phyloP scores from a whole-genome alignment of 2,113 vertebrate species.

The Phaethornis superciliosus region DNA sequence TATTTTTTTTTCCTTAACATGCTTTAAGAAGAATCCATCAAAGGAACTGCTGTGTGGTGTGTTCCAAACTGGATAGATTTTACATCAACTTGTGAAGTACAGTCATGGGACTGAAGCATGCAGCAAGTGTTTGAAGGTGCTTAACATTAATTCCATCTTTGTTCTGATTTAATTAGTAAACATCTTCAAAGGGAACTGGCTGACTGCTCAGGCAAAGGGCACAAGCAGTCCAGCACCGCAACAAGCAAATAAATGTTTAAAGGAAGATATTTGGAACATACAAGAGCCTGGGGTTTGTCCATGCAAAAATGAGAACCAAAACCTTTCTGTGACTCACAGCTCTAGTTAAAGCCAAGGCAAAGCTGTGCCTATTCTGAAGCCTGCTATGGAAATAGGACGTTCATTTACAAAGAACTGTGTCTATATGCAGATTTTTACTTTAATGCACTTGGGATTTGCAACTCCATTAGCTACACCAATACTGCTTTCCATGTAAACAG shows the following conservation, averaged over 20 bases:
- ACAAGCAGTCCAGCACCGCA: constrained; percentile 15
- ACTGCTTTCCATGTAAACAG: background rate
- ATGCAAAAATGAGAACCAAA: constrained; percentile 33
- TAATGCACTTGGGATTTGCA: background rate
- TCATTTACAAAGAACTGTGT: background rate
- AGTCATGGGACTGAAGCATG: constrained; percentile 11
- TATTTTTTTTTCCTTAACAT: background rate
- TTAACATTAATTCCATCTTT: constrained; percentile 67
- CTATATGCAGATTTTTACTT: background rate
- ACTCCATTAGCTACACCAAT: background rate
- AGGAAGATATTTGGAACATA: constrained; percentile 34
- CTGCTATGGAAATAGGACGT: background rate
- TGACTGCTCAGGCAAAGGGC: constrained; percentile 51
- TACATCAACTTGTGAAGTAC: constrained; percentile 2
- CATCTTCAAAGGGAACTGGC: constrained; percentile 66
- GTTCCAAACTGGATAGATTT: background rate
- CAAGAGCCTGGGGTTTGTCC: background rate
- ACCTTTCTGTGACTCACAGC: constrained; percentile 22
- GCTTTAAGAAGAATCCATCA: background rate
- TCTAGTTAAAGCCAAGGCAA: background rate
- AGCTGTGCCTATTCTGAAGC: background rate
- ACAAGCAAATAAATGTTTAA: constrained; percentile 47
- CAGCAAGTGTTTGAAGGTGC: constrained; percentile 56
- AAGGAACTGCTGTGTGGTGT: background rate
- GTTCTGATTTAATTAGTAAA: constrained; percentile 72